A percentile compares a stretch with the other conserved stretches of the same genome.
Evolutionary conservation across 2,888 invertebrate species (phyloP).

Genomic region (Ernsta delagoae): DNA sequence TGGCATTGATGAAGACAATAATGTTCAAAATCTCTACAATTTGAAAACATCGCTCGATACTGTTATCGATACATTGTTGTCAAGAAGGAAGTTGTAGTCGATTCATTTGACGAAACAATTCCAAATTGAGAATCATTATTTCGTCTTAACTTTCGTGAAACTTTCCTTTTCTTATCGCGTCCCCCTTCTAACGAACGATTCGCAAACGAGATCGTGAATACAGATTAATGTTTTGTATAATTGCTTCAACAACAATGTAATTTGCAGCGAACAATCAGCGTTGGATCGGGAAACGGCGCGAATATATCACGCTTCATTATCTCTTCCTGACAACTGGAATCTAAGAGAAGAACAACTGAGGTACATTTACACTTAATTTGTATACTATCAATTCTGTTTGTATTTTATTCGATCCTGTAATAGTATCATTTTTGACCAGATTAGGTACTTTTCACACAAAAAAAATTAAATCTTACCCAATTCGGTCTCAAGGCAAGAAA

Average conservation of each 20-base stretch:
- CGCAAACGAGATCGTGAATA: slow-evolving; percentile 67
- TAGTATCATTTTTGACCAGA: too few species aligned
- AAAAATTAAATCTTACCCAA: background rate
- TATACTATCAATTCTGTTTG: background rate
- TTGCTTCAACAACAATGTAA: slow-evolving; percentile 58
- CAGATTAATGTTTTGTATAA: slow-evolving; percentile 67
- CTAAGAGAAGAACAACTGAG: slow-evolving; percentile 22
- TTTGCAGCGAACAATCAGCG: slow-evolving; percentile 37
- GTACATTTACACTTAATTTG: slow-evolving; percentile 26
- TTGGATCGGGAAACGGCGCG: slow-evolving; percentile 35
- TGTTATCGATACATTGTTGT: slow-evolving; percentile 27
- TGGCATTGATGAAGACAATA: background rate
- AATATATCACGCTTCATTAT: slow-evolving; percentile 38
- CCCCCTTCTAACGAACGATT: slow-evolving; percentile 73
- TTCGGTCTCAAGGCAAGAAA: background rate
- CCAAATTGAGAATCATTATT: slow-evolving; percentile 34
- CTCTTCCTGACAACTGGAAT: slow-evolving; percentile 35
- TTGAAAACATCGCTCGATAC: background rate
- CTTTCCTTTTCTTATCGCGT: slow-evolving; percentile 64
- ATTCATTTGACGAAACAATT: slow-evolving; percentile 23
- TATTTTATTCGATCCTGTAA: background rate
- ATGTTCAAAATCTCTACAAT: too few species aligned
- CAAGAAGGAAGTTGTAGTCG: slow-evolving; percentile 28
- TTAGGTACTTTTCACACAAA: too few species aligned
- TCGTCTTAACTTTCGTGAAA: slow-evolving; percentile 68